A percentile compares a stretch with the other conserved stretches of the same genome.
Evolutionary conservation across 2,888 invertebrate genomes (phyloP).

Genomic region (Apamea sordens): DNA sequence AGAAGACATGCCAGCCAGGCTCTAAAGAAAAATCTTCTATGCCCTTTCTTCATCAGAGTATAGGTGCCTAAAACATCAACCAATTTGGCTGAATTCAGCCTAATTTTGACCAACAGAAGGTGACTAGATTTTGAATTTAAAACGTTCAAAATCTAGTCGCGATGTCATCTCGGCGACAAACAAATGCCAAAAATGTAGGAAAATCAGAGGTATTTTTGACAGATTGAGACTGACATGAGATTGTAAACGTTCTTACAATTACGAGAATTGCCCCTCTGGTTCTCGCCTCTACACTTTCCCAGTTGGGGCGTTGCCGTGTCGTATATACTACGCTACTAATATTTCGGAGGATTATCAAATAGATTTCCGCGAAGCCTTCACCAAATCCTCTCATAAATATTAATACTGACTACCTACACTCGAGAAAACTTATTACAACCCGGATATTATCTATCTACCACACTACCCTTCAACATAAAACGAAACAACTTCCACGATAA

Average conservation of each 20-base stretch:
- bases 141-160: no score
- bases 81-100: neutral
- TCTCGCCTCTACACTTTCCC: no score
- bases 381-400: conserved; percentile 20
- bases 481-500: conserved; percentile 13
- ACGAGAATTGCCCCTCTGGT: no score
- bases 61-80: neutral
- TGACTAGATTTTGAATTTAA: no score
- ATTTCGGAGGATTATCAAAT: neutral
- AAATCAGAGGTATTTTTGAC: no score
- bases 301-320: no score
- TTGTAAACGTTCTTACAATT: no score
- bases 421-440: conserved; percentile 6
- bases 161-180: no score
- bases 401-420: conserved; percentile 8
- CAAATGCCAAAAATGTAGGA: no score
- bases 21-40: neutral
- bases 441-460: conserved; percentile 1
- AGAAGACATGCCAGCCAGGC: neutral
- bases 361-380: neutral
- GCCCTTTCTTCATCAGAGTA: neutral
- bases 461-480: conserved; percentile 16
- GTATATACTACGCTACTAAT: neutral
- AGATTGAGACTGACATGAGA: no score
- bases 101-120: neutral